A percentile compares a stretch with the other conserved stretches of the same genome.
Conservation (phyloP, 2,888 invertebrate genomes). For the Lissonota sp. region DNA sequence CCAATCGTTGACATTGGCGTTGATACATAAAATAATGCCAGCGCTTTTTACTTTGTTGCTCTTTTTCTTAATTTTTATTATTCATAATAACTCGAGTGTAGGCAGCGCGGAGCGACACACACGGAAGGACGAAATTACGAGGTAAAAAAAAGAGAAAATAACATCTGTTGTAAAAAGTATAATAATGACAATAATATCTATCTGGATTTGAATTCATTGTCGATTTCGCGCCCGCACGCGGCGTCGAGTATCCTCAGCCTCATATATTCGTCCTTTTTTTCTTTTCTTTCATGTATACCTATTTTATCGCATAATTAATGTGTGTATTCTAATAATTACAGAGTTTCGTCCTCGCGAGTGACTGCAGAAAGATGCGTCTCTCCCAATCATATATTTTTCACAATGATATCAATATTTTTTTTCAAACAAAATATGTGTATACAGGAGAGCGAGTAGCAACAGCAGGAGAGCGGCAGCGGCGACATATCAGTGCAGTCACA, state of each 20-base stretch:
- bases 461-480: conserved; percentile 14
- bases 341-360: conserved; percentile 31
- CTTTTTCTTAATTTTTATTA: conserved; percentile 30
- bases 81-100: conserved; percentile 58
- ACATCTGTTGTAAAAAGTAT: not conserved
- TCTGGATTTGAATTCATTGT: conserved; percentile 49
- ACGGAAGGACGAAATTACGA: conserved; percentile 37
- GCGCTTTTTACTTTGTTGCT: no score
- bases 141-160: conserved; percentile 8
- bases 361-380: conserved; percentile 54
- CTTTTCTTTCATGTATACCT: not conserved
- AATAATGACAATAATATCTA: conserved; percentile 50
- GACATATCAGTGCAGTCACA: conserved; percentile 43
- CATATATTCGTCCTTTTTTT: conserved; percentile 31
- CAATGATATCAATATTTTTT: conserved; percentile 7
- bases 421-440: not conserved
- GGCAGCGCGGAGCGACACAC: conserved; percentile 54
- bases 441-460: conserved; percentile 37
- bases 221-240: conserved; percentile 54
- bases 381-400: conserved; percentile 30
- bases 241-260: conserved; percentile 32
- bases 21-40: no score
- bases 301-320: not conserved
- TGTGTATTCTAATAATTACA: conserved; percentile 31
- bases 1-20: no score